Percentiles rank a stretch among this genome's conserved stretches.
Evolutionary conservation across 2,888 invertebrate species (phyloP).

Genomic region (Ectobius pallidus): DNA sequence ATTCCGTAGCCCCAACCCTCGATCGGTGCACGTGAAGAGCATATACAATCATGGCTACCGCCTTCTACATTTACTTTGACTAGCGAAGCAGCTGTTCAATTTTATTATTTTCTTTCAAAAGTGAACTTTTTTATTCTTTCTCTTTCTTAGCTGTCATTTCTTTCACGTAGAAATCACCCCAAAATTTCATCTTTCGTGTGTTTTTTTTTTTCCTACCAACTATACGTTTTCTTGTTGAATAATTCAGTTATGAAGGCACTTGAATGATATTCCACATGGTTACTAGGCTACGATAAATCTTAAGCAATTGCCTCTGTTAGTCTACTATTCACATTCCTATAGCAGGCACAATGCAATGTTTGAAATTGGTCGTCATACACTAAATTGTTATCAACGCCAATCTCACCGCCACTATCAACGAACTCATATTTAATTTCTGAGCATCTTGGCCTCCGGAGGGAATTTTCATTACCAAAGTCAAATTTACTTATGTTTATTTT

Average conservation of each 20-base stretch:
- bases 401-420: too few species aligned
- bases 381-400: too few species aligned
- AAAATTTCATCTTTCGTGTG: slow-evolving; percentile 28
- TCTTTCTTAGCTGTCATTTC: slow-evolving; percentile 7
- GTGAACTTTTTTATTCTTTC: slow-evolving; percentile 22
- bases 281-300: too few species aligned
- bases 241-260: slow-evolving; percentile 15
- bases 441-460: too few species aligned
- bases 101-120: slow-evolving; percentile 36
- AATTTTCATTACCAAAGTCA: too few species aligned
- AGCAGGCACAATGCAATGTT: too few species aligned
- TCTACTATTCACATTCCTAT: too few species aligned
- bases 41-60: slow-evolving; percentile 29
- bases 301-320: too few species aligned
- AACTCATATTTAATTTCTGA: too few species aligned
- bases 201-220: slow-evolving; percentile 14
- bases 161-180: slow-evolving; percentile 26
- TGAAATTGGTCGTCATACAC: too few species aligned
- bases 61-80: slow-evolving; percentile 37
- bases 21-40: slow-evolving; percentile 22
- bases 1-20: slow-evolving; percentile 25
- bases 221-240: slow-evolving; percentile 24
- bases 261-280: not conserved
- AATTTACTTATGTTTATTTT: too few species aligned
- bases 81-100: slow-evolving; percentile 33